Evolutionary conservation across 2,888 invertebrate species (phyloP).

Genomic region (Germaria angustata): DNA sequence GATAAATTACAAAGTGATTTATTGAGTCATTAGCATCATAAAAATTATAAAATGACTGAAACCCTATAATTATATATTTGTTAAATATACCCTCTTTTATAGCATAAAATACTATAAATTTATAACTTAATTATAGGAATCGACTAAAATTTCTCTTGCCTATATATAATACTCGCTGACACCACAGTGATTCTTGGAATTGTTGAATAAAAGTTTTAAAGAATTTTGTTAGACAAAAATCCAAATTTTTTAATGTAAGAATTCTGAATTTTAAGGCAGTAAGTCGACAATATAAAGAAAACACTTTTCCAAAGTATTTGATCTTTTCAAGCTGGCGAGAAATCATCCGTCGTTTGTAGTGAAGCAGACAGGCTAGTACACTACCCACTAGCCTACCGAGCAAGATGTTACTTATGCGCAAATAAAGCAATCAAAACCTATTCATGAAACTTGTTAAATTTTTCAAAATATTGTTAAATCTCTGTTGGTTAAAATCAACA

Average conservation of each 20-base stretch:
- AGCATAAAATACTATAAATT: constrained; percentile 32
- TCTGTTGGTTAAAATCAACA: no score
- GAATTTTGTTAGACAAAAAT: not conserved
- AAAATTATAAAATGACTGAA: not conserved
- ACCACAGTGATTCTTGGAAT: not conserved
- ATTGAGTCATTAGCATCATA: constrained; percentile 11
- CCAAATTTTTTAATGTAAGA: not conserved
- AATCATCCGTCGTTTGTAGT: no score
- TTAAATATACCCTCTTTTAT: constrained; percentile 10
- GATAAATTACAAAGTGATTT: constrained; percentile 3
- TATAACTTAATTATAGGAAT: constrained; percentile 53
- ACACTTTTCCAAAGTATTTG: not conserved
- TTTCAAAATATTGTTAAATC: no score
- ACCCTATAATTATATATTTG: constrained; percentile 34
- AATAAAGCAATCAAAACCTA: no score
- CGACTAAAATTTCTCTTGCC: not conserved
- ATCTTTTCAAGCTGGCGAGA: not conserved
- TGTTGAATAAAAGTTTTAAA: not conserved
- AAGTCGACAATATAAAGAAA: not conserved
- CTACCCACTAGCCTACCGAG: no score
- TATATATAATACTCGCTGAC: not conserved
- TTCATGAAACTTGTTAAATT: no score
- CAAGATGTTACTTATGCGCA: no score
- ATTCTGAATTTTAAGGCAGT: not conserved
- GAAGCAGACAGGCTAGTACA: no score